Percentiles rank a stretch among this genome's conserved stretches.
Evolutionary conservation across 2,797 vertebrate species (phyloP).

Genomic region (Xiphophorus birchmanni): DNA sequence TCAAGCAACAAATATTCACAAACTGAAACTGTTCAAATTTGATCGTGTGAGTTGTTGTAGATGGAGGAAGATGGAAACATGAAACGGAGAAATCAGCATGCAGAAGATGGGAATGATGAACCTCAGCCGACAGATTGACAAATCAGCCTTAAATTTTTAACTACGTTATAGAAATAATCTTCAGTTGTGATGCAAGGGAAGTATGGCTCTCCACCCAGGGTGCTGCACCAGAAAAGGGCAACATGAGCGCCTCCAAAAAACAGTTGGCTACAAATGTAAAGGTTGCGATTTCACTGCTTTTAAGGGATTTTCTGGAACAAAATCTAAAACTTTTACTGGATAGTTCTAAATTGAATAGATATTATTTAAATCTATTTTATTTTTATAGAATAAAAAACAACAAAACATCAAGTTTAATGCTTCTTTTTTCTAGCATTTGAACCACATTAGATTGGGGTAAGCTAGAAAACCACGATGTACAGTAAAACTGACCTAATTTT

Average conservation of each 20-base stretch:
- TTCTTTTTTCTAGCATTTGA: not conserved
- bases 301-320: not conserved
- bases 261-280: not conserved
- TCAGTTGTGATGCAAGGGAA: not conserved
- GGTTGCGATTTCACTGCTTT: not conserved
- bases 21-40: conserved; percentile 16
- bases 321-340: not conserved
- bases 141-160: not conserved
- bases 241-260: not conserved
- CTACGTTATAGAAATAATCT: not conserved
- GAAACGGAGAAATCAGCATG: conserved; percentile 21
- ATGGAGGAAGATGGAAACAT: not conserved
- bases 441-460: not conserved
- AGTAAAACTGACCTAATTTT: not conserved
- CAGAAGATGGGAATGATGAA: conserved; percentile 24
- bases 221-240: not conserved
- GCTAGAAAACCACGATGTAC: not conserved
- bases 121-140: conserved; percentile 10
- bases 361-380: not conserved
- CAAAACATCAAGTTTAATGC: not conserved
- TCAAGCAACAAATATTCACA: conserved; percentile 39
- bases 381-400: not conserved
- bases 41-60: not conserved
- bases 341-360: not conserved
- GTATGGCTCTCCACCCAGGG: not conserved